Evolutionary conservation across 1,140 invertebrate genomes (phyloP).

Genomic region (Brachionus rotundiformis): DNA sequence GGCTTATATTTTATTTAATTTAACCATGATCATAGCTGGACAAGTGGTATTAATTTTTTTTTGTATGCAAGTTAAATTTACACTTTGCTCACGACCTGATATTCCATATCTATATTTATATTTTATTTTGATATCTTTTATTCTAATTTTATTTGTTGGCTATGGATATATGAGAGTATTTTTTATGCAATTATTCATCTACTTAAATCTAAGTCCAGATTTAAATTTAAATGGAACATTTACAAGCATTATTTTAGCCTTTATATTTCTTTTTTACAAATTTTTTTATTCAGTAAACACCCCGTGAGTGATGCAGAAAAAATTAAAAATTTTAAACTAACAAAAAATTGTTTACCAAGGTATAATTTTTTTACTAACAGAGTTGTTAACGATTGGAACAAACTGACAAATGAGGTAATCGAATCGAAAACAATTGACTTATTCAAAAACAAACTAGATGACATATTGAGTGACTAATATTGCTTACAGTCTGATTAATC

Average conservation of each 20-base stretch:
- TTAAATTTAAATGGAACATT: background rate
- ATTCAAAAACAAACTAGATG: no score
- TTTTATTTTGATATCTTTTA: background rate
- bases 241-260: background rate
- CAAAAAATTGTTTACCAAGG: no score
- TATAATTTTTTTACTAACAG: no score
- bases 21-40: background rate
- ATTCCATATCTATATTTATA: constrained; percentile 28
- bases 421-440: no score
- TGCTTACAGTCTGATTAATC: no score
- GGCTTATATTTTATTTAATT: background rate
- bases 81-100: constrained; percentile 1
- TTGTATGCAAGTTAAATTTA: constrained; percentile 46
- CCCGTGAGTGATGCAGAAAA: no score
- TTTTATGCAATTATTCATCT: background rate
- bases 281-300: constrained; percentile 28
- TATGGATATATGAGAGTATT: background rate
- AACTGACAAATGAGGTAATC: no score
- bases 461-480: no score
- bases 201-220: background rate
- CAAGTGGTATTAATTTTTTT: background rate
- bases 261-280: constrained; percentile 39
- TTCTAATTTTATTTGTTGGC: constrained; percentile 5
- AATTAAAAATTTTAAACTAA: no score
- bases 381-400: no score